Conservation (phyloP, 2,888 invertebrate genomes). For the Plagodis dolabraria region DNA sequence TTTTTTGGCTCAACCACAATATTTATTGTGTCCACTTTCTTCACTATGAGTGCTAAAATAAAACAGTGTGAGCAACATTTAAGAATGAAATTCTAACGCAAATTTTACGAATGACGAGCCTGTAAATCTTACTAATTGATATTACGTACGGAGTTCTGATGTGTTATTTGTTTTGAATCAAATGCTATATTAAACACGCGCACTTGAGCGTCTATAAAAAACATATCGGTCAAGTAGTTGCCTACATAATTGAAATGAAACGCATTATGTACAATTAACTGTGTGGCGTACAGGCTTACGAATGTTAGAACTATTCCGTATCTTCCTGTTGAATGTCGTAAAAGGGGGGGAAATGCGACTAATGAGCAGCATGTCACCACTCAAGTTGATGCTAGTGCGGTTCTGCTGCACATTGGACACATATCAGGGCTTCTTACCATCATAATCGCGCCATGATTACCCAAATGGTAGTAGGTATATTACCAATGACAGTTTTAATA, state of each 20-base stretch:
- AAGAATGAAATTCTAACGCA: slow-evolving; percentile 27
- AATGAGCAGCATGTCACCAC: too few species aligned
- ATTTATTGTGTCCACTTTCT: slow-evolving; percentile 31
- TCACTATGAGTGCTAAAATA: slow-evolving; percentile 22
- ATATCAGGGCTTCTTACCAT: too few species aligned
- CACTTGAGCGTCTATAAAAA: slow-evolving; percentile 14
- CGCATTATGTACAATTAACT: slow-evolving; percentile 1
- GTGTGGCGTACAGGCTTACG: too few species aligned
- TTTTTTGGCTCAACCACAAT: slow-evolving; percentile 37
- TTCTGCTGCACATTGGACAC: too few species aligned
- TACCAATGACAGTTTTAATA: too few species aligned
- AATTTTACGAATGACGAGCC: slow-evolving; percentile 12
- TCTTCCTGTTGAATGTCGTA: too few species aligned
- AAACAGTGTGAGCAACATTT: slow-evolving; percentile 21
- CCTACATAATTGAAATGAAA: slow-evolving; percentile 5
- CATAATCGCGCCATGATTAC: too few species aligned
- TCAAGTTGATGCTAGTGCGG: too few species aligned
- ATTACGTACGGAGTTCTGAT: slow-evolving; percentile 14
- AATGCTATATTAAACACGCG: slow-evolving; percentile 22
- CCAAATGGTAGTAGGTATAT: too few species aligned
- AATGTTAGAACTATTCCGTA: too few species aligned
- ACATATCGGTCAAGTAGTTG: slow-evolving; percentile 20
- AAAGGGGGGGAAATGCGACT: too few species aligned
- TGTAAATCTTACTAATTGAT: slow-evolving; percentile 15
- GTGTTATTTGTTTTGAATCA: slow-evolving; percentile 11